phyloP scores from a whole-genome alignment of 2,888 invertebrate species.

The Harmothoe impar region DNA sequence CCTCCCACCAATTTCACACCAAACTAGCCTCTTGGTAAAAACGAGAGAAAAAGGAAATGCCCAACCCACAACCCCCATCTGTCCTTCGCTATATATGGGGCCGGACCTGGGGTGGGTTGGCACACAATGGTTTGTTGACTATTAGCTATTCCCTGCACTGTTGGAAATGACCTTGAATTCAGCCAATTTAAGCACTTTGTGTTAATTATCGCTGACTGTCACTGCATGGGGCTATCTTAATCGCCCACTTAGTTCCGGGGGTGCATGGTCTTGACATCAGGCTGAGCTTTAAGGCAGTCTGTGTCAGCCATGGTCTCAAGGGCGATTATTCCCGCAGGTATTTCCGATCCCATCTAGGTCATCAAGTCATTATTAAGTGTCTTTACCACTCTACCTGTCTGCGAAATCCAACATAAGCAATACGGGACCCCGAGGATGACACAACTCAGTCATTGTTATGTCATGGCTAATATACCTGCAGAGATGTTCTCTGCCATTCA shows the following conservation, averaged over 20 bases:
- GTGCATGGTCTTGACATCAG: not conserved
- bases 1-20: slow-evolving; percentile 41
- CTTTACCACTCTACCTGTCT: not conserved
- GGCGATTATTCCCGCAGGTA: not conserved
- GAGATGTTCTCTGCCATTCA: not conserved
- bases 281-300: too few species aligned
- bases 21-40: slow-evolving; percentile 24
- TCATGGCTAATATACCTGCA: not conserved
- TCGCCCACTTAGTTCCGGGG: slow-evolving; percentile 7
- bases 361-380: slow-evolving; percentile 21
- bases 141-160: slow-evolving; percentile 2
- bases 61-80: not conserved
- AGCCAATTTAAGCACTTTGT: slow-evolving; percentile 53
- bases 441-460: not conserved
- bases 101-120: not conserved
- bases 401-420: not conserved
- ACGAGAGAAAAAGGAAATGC: not conserved
- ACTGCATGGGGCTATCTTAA: slow-evolving; percentile 18
- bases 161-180: not conserved
- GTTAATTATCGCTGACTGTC: slow-evolving; percentile 28
- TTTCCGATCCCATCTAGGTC: not conserved
- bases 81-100: not conserved
- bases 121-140: not conserved
- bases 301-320: too few species aligned
- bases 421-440: not conserved